Evolutionary conservation across 2,797 vertebrate species (phyloP).

Genomic region (Alectoris magna): DNA sequence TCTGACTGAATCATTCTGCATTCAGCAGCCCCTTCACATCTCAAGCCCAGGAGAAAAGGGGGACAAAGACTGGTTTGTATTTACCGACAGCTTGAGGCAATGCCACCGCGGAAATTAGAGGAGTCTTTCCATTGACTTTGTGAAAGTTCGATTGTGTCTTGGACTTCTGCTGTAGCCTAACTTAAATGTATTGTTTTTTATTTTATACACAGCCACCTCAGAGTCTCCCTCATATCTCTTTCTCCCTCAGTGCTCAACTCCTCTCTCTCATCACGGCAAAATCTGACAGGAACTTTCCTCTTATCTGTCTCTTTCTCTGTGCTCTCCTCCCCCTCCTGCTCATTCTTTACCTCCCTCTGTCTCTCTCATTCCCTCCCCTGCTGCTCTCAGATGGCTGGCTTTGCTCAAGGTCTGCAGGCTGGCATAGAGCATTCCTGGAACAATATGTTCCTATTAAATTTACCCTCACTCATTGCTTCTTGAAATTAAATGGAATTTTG

Average conservation of each 20-base stretch:
- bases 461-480: conserved; percentile 52
- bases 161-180: not conserved
- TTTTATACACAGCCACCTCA: conserved; percentile 36
- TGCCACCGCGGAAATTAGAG: not conserved
- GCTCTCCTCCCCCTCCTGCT: conserved; percentile 34
- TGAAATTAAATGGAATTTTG: conserved; percentile 75
- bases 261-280: conserved; percentile 32
- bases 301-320: conserved; percentile 22
- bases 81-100: not conserved
- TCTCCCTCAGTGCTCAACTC: conserved; percentile 29
- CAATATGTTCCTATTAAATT: conserved; percentile 69
- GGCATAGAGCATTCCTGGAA: conserved; percentile 52
- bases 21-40: not conserved
- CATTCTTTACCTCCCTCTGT: conserved; percentile 20
- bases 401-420: conserved; percentile 55
- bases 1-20: not conserved
- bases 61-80: not conserved
- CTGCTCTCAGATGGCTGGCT: conserved; percentile 50
- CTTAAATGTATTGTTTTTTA: not conserved
- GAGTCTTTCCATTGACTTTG: conserved; percentile 24
- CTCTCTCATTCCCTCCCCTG: conserved; percentile 27
- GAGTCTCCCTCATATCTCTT: conserved; percentile 25
- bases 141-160: not conserved
- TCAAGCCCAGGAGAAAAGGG: not conserved
- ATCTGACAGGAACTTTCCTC: conserved; percentile 53